Evolutionary conservation across 2,113 vertebrate species (phyloP).

Genomic region (Elaphurus davidianus): DNA sequence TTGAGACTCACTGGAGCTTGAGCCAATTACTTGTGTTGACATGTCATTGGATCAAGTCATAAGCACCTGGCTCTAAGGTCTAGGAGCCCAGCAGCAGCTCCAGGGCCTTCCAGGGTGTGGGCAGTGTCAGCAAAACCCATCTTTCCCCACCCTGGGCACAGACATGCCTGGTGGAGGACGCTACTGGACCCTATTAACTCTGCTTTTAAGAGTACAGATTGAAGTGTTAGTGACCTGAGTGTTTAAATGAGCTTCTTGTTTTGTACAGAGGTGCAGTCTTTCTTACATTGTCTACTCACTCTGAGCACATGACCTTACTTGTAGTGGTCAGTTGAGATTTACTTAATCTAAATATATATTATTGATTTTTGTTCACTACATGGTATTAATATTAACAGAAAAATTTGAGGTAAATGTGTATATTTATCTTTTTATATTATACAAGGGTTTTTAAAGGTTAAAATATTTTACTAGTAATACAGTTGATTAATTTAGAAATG

Average conservation of each 20-base stretch:
- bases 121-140: neutral
- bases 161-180: neutral
- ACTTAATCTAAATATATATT: neutral
- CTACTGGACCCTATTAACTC: neutral
- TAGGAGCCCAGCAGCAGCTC: neutral
- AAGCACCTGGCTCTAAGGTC: slow-evolving; percentile 20
- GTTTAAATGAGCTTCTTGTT: neutral
- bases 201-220: neutral
- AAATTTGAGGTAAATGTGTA: neutral
- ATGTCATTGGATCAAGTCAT: slow-evolving; percentile 50
- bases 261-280: neutral
- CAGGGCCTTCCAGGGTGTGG: neutral
- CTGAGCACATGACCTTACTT: neutral
- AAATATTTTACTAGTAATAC: neutral
- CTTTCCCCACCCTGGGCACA: neutral
- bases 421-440: neutral
- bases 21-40: slow-evolving; percentile 70
- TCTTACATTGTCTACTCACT: neutral
- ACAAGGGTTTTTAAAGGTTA: neutral
- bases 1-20: slow-evolving; percentile 58
- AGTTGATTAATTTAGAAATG: neutral
- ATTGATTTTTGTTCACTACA: neutral
- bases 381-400: neutral
- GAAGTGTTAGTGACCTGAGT: neutral
- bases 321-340: neutral